phyloP scores from a whole-genome alignment of 1,140 invertebrate species.

The Zaprionus camerounensis region DNA sequence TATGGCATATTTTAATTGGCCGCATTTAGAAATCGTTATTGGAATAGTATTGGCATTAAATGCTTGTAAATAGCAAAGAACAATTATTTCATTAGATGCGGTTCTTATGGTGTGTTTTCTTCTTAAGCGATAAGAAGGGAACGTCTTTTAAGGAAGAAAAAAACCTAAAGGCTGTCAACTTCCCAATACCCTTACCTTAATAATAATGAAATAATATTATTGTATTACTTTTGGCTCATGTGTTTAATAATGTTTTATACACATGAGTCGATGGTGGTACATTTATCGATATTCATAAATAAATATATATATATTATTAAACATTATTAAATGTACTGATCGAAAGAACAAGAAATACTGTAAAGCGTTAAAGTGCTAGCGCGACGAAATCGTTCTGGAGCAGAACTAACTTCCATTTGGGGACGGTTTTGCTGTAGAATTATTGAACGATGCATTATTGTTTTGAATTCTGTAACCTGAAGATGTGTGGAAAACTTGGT shows the following conservation, averaged over 20 bases:
- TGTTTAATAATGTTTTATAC: no score
- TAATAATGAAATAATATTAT: neutral
- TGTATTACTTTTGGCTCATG: no score
- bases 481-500: conserved; percentile 4
- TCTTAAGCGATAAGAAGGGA: neutral
- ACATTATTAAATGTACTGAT: neutral
- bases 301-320: neutral
- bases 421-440: neutral
- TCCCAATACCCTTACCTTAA: neutral
- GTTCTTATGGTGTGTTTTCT: conserved; percentile 14
- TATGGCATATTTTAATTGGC: conserved; percentile 78
- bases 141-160: neutral
- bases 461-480: neutral
- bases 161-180: neutral
- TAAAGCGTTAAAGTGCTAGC: neutral
- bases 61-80: conserved; percentile 70
- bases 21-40: conserved; percentile 50
- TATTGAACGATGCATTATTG: neutral
- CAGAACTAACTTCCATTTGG: conserved; percentile 11
- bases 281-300: neutral
- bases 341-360: neutral
- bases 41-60: conserved; percentile 73
- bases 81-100: conserved; percentile 75
- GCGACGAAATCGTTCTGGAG: neutral
- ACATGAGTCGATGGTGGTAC: no score